Evolutionary conservation across 2,113 vertebrate genomes (phyloP), one percentile per base, ranked within the genome.

Genomic region (Tichodroma muraria): DNA sequence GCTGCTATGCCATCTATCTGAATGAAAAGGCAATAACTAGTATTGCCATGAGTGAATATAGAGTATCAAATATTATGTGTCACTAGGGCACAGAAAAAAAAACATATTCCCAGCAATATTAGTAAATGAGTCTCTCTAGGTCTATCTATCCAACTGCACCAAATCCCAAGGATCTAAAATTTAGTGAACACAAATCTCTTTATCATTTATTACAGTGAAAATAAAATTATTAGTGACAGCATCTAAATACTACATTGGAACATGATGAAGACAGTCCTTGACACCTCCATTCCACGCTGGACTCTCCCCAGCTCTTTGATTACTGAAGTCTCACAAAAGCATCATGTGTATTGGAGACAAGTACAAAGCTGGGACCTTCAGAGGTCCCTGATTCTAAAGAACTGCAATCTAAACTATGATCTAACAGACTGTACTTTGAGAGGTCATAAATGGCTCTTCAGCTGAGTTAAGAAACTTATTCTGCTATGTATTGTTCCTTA

Each of bases 11-110:
- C 85, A 90, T 93, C 93, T 81, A 61, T 92, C 80, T 47, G 83
- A 92, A 77, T 94, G 91, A 97, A 95, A 88, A 96, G 90, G 80
- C 88, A 94, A 53, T 95, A 95, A 88, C 92, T 93, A 88, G 76
- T 85, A 91, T 81, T 88, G 77, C 90, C 61, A 93, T 75, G 82
- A 88, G 65, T 95, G 92, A 96, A 86, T 88, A 91, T 6, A 81
- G 65, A 88, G 72, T 76, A 93, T 91, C 80, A 94, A 95, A 86
- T 69, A 76, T 49, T 35, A 1, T 61, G 47, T 92, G 88, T 90
- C 93, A 96, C 65, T 57, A 85, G 73, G 79, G 89, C 89, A 95
- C 54, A 80, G 76, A 42, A 86, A 92, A 81, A 82, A 85, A 72
- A 15, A 56, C 44, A 21, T 88, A 91, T 77, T 82, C 60, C 69